Evolutionary conservation across 2,797 vertebrate genomes (phyloP).

Genomic region (Paguma larvata): DNA sequence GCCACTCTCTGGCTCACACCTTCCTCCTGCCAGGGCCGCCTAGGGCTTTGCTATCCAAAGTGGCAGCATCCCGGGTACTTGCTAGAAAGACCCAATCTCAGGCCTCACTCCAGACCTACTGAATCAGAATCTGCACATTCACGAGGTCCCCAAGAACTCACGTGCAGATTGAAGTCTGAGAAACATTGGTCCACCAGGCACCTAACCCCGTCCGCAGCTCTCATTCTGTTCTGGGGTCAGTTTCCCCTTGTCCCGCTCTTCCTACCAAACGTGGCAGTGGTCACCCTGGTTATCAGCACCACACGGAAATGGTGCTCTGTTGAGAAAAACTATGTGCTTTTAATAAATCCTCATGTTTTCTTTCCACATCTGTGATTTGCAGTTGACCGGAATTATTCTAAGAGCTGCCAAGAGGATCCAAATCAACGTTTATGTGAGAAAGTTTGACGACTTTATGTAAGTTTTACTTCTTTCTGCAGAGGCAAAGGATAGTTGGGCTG

Average conservation of each 20-base stretch:
- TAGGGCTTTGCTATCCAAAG: neutral
- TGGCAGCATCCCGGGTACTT: neutral
- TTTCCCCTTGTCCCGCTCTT: neutral
- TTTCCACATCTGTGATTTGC: constrained; percentile 67
- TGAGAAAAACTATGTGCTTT: neutral
- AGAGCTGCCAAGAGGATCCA: constrained; percentile 95
- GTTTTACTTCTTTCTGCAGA: constrained; percentile 60
- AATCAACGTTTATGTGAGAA: constrained; percentile 92
- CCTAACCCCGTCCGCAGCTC: neutral
- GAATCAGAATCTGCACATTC: constrained; percentile 24
- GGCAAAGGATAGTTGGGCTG: neutral
- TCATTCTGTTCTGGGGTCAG: neutral
- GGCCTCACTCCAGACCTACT: neutral
- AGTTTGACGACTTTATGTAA: constrained; percentile 93
- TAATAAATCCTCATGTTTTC: constrained; percentile 14
- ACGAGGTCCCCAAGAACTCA: neutral
- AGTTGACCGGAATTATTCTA: constrained; percentile 95
- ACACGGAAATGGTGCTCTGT: neutral
- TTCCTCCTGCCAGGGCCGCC: neutral
- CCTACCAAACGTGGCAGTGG: neutral
- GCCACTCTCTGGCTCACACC: neutral
- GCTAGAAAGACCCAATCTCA: neutral
- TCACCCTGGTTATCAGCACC: neutral
- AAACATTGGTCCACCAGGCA: neutral
- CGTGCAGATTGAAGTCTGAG: neutral